Conservation (phyloP, 1,140 invertebrate genomes). For the Drosophila kepulauana region DNA sequence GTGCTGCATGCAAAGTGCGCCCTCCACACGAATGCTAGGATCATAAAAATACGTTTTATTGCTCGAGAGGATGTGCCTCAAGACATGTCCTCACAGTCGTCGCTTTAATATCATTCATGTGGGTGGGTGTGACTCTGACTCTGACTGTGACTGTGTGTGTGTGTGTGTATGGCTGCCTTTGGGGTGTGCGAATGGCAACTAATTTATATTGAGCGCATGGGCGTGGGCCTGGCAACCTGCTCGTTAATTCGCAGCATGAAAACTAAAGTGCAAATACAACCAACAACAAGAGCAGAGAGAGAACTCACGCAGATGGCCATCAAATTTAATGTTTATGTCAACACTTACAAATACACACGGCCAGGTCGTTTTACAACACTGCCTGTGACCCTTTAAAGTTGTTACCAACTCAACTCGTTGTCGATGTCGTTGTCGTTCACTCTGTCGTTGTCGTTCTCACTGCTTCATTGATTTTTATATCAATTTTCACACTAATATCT, state of each 20-base stretch:
- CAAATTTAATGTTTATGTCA: slow-evolving; percentile 83
- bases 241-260: slow-evolving; percentile 81
- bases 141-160: background rate
- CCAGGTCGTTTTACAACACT: slow-evolving; percentile 69
- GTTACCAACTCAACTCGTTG: slow-evolving; percentile 17
- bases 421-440: slow-evolving; percentile 12
- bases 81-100: slow-evolving; percentile 64
- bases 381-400: slow-evolving; percentile 69
- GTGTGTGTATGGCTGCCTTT: slow-evolving; percentile 10
- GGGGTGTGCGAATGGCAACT: slow-evolving; percentile 51
- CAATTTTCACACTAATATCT: slow-evolving; percentile 82
- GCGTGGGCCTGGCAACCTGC: slow-evolving; percentile 49
- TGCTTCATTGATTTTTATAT: slow-evolving; percentile 83
- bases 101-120: slow-evolving; percentile 65
- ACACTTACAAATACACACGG: slow-evolving; percentile 72
- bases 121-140: background rate
- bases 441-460: slow-evolving; percentile 21
- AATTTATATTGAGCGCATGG: slow-evolving; percentile 68
- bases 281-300: slow-evolving; percentile 14
- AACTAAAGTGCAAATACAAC: slow-evolving; percentile 76
- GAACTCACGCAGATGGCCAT: slow-evolving; percentile 52
- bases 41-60: slow-evolving; percentile 83
- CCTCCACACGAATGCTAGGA: slow-evolving; percentile 62
- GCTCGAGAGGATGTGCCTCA: slow-evolving; percentile 70
- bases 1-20: slow-evolving; percentile 73